Conservation (phyloP, 2,888 invertebrate species). For the Chrysopilus asiliformis region DNA sequence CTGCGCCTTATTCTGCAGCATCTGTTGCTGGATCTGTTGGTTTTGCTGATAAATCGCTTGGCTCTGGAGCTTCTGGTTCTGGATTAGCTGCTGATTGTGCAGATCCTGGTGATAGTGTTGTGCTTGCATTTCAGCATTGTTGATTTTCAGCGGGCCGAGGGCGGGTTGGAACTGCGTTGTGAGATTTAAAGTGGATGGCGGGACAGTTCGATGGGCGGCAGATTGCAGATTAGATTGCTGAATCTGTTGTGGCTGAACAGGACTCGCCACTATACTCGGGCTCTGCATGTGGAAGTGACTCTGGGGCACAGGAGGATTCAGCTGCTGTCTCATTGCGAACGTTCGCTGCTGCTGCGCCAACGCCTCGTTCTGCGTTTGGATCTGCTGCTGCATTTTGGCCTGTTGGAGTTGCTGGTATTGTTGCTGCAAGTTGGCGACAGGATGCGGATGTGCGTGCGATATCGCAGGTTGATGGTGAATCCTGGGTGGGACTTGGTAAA, state of each 20-base stretch:
- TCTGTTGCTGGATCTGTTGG: constrained; percentile 18
- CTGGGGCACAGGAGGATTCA: constrained; percentile 44
- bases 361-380: constrained; percentile 50
- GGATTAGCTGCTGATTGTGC: constrained; percentile 4
- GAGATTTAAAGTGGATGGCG: constrained; percentile 33
- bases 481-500: constrained; percentile 43
- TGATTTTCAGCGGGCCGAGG: constrained; percentile 29
- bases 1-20: constrained; percentile 13
- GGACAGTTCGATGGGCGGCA: constrained; percentile 20
- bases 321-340: constrained; percentile 46
- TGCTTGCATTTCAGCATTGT: constrained; percentile 11
- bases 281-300: constrained; percentile 31
- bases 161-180: constrained; percentile 34
- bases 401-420: constrained; percentile 51
- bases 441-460: constrained; percentile 20
- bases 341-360: constrained; percentile 50
- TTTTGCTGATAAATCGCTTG: constrained; percentile 17
- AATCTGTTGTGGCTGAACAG: constrained; percentile 22
- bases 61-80: constrained; percentile 5
- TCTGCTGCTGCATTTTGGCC: constrained; percentile 48
- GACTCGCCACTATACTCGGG: constrained; percentile 28
- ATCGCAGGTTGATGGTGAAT: constrained; percentile 38
- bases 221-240: constrained; percentile 22
- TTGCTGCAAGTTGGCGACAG: constrained; percentile 36
- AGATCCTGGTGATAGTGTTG: constrained; percentile 16